A percentile compares a stretch with the other conserved stretches of the same genome.
Evolutionary conservation across 2,888 invertebrate genomes (phyloP).

Genomic region (Acrocyrtus sp.): DNA sequence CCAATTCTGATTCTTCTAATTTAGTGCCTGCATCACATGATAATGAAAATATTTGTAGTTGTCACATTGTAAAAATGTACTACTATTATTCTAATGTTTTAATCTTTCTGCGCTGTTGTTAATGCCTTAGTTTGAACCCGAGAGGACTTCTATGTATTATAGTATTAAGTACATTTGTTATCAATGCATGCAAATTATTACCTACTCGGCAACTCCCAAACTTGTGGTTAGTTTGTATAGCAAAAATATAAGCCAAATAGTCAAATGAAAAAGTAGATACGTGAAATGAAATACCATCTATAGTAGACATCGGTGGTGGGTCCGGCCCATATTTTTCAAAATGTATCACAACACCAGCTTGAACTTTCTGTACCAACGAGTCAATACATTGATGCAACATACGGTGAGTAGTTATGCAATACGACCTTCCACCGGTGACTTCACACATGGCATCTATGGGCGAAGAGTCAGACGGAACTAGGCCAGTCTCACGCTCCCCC

Average conservation of each 20-base stretch:
- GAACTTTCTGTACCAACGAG: slow-evolving; percentile 95
- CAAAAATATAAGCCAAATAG: too few relatives aligned
- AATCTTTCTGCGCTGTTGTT: too few relatives aligned
- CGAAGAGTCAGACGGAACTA: slow-evolving; percentile 93
- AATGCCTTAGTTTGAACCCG: too few relatives aligned
- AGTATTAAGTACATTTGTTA: too few relatives aligned
- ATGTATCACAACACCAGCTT: slow-evolving; percentile 96
- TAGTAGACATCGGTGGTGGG: slow-evolving; percentile 73
- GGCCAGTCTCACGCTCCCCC: slow-evolving; percentile 83
- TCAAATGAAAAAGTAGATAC: not conserved
- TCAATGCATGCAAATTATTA: too few relatives aligned
- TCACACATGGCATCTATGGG: slow-evolving; percentile 99
- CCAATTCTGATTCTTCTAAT: slow-evolving; percentile 52
- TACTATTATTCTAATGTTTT: too few relatives aligned
- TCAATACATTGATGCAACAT: slow-evolving; percentile 97
- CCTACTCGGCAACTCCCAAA: too few relatives aligned
- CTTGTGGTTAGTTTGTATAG: too few relatives aligned
- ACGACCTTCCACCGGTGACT: slow-evolving; percentile 97
- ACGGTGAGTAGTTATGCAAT: slow-evolving; percentile 93
- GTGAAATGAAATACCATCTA: slow-evolving; percentile 38
- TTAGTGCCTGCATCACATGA: slow-evolving; percentile 31
- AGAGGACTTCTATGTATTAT: too few relatives aligned
- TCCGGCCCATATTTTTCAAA: slow-evolving; percentile 96
- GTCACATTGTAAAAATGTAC: not conserved
- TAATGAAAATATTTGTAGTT: not conserved